These are phyloP conservation scores for Heliconius himera DNA, from an alignment of 1,140 invertebrate genomes.

Conservation along the genomic window DNA sequence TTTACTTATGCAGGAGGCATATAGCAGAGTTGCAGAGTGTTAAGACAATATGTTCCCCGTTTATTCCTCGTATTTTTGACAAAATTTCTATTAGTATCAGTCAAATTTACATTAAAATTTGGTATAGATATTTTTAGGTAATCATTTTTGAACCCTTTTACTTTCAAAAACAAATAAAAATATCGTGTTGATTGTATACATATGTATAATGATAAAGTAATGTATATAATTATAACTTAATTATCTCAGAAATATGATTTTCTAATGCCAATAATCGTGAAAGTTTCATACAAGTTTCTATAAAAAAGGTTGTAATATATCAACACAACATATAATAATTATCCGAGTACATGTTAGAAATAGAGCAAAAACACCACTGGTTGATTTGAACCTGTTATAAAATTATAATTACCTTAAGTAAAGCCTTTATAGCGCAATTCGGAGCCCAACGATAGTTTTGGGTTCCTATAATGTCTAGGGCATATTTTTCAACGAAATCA, in stretches of 20 bases:
- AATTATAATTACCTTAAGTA: not conserved
- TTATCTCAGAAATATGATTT: constrained; percentile 11
- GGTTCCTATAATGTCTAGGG: not conserved
- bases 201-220: not conserved
- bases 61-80: no score
- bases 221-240: not conserved
- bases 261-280: constrained; percentile 14
- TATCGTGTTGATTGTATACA: not conserved
- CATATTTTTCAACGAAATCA: no score
- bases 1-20: no score
- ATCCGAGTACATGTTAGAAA: not conserved
- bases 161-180: no score
- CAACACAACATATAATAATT: not conserved
- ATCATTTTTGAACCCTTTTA: no score
- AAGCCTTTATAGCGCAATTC: not conserved
- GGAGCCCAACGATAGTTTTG: not conserved
- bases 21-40: no score
- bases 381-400: constrained; percentile 1
- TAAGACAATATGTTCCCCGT: no score
- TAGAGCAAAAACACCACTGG: not conserved
- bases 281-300: constrained; percentile 2
- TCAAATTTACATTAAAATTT: no score
- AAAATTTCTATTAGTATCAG: no score
- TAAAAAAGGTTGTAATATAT: not conserved
- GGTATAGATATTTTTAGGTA: no score